These are phyloP conservation scores for Diglossa cyanea DNA, from an alignment of 2,797 vertebrate genomes.

Conservation along the genomic window DNA sequence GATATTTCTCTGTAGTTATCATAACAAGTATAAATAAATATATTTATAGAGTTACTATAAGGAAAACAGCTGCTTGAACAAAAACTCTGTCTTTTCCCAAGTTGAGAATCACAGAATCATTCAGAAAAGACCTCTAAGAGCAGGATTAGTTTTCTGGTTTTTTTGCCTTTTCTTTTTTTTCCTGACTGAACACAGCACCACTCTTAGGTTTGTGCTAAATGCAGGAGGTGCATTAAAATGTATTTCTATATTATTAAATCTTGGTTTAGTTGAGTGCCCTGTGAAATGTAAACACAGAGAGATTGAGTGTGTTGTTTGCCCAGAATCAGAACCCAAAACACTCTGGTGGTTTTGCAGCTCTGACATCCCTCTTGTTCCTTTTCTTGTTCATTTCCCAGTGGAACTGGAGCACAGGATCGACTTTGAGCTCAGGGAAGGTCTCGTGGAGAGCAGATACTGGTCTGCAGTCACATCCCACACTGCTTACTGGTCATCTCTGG, in stretches of 20 bases:
- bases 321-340: background rate
- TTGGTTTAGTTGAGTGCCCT: background rate
- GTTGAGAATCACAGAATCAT: background rate
- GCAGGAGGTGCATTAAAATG: fast-evolving
- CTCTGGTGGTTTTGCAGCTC: fast-evolving
- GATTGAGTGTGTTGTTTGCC: fast-evolving
- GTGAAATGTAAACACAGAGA: background rate
- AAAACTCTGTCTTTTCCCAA: background rate
- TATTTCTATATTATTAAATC: background rate
- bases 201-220: background rate
- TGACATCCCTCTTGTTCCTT: background rate
- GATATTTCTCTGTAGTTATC: background rate
- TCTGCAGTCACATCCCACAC: constrained; percentile 98
- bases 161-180: too few species aligned
- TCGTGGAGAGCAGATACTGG: constrained; percentile 98
- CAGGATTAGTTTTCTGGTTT: background rate
- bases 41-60: background rate
- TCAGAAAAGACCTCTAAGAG: background rate
- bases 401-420: constrained; percentile 95
- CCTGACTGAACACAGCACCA: background rate
- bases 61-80: background rate
- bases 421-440: constrained; percentile 94
- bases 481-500: constrained; percentile 95
- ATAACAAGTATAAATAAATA: background rate
- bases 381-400: constrained; percentile 72